Percentiles rank a stretch among this genome's conserved stretches.
phyloP scores from a whole-genome alignment of 2,797 vertebrate genomes.

The Tympanoctomys barrerae region DNA sequence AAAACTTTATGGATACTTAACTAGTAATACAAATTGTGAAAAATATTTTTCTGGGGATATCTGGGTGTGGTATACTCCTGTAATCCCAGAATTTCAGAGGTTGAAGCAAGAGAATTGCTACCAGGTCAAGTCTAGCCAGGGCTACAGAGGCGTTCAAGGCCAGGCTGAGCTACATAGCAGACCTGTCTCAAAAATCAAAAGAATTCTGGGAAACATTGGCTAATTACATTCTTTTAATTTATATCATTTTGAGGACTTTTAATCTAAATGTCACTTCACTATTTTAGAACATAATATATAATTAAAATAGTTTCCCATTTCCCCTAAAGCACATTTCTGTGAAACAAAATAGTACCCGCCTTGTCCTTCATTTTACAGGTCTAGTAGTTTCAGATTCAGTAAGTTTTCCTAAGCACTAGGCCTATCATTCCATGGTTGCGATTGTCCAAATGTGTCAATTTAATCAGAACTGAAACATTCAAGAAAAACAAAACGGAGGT shows the following conservation, averaged over 20 bases:
- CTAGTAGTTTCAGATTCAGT: not conserved
- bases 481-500: not conserved
- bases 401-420: not conserved
- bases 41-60: not conserved
- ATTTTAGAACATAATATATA: not conserved
- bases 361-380: not conserved
- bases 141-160: not conserved
- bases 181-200: not conserved
- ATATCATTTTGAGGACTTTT: conserved; percentile 6
- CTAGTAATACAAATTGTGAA: conserved; percentile 17
- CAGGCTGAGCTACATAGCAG: not conserved
- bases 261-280: not conserved
- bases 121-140: not conserved
- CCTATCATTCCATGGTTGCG: not conserved
- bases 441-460: not conserved
- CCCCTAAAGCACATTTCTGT: not conserved
- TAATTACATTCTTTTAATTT: conserved; percentile 9
- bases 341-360: not conserved
- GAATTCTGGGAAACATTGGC: not conserved
- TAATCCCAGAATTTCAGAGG: not conserved
- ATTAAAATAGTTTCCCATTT: not conserved
- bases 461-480: conserved; percentile 3
- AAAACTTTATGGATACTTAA: not conserved
- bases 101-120: not conserved
- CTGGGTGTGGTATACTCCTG: not conserved